These are phyloP conservation scores for Siderastrea siderea DNA, from an alignment of 92 coral and sea anemone species.

Conservation along the genomic window DNA sequence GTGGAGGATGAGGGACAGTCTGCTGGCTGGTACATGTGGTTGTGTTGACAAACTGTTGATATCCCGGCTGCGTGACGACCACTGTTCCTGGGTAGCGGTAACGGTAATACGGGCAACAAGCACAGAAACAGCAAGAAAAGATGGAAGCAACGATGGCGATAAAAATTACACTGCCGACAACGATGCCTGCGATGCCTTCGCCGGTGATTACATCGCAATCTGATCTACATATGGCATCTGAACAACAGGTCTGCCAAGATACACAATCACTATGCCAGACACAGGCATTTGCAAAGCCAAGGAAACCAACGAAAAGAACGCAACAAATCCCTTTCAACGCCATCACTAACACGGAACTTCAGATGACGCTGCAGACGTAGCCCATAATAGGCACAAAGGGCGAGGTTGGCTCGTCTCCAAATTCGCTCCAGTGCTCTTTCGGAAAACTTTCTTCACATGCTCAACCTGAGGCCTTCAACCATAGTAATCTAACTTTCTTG, in stretches of 20 bases:
- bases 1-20: slow-evolving; percentile 6
- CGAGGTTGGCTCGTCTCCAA: too few relatives aligned
- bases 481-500: too few relatives aligned
- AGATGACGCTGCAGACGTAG: too few relatives aligned
- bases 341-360: too few relatives aligned
- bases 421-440: too few relatives aligned
- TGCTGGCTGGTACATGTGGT: not conserved
- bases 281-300: too few relatives aligned
- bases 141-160: not conserved
- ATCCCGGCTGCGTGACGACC: not conserved
- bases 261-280: not conserved
- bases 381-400: too few relatives aligned
- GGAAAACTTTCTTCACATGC: too few relatives aligned
- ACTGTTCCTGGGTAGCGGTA: not conserved
- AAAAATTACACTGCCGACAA: not conserved
- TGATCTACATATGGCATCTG: not conserved
- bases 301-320: too few relatives aligned
- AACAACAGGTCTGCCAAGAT: not conserved
- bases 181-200: not conserved
- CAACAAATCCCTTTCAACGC: too few relatives aligned
- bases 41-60: too few relatives aligned
- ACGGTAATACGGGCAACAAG: not conserved
- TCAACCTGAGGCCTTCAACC: too few relatives aligned
- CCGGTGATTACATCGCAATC: not conserved
- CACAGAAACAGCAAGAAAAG: not conserved